Evolutionary conservation across 1,140 invertebrate species (phyloP), one percentile per base, ranked within the genome.

Genomic region (Aphidius ervi): DNA sequence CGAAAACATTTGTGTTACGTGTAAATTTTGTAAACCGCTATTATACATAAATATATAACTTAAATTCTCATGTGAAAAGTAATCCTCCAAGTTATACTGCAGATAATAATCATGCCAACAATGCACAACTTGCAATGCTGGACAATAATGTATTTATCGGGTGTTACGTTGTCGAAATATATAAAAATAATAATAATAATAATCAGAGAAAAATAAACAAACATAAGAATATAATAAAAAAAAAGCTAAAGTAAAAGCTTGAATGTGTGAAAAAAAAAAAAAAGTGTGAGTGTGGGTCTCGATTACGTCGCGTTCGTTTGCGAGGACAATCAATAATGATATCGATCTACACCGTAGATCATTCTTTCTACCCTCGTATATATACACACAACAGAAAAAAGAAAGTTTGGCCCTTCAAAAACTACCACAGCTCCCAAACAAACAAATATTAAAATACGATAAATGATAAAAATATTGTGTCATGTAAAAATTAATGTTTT

Each of bases 121-220:
- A 54, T 54, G 40, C 52, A 54, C 52, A 41, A 31, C 23, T 31
- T 31, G 16, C 16, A 16, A 31, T 31, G 4, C 52, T 4, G 52
- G 52, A 54, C 52, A 54, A 54, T 54, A 54, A 54, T 40, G 52
- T 54, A 54, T 54, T 54, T 54, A 54, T 54, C 52, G 52, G 52
- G 52, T 54, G 52, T 42, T 54, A 40, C 10, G 52, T 40, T 37
- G n/a, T 16, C 40, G 8, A 54, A 41, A 52, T 39, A 16, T 31
- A 53, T 39, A 10, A 53, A 9, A 50, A 37, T 9, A 37, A 37
- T 40, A 37, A 37, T 40, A 37, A 31, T 40, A 49, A 40, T 37
- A 42, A 6, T 10, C 8, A 41, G 37, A 54, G 10, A 16, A n/a
- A 54, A 37, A 54, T 8, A 42, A 16, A 42, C 20, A 9, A 16